phyloP scores from a whole-genome alignment of 1,140 invertebrate genomes.

The Batillaria attramentaria region DNA sequence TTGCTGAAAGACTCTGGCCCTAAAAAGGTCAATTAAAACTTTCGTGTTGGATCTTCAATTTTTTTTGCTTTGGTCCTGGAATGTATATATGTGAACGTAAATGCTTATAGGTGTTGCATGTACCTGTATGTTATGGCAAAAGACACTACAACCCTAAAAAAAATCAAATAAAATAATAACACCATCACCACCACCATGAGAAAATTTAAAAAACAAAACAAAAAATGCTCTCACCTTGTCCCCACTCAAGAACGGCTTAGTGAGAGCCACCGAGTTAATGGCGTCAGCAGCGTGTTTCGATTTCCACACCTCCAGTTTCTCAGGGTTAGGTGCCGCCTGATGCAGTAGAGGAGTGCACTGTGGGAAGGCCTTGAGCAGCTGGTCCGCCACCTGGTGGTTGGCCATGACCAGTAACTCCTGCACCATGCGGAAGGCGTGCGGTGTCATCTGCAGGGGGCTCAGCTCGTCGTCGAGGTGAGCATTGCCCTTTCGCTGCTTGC shows the following conservation, averaged over 20 bases:
- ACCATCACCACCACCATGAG: background rate
- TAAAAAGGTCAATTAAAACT: too few relatives aligned
- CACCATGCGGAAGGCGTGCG: conserved; percentile 47
- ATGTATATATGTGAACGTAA: too few relatives aligned
- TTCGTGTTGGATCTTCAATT: too few relatives aligned
- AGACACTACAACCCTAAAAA: background rate
- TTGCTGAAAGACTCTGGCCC: too few relatives aligned
- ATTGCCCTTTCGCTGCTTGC: conserved; percentile 58
- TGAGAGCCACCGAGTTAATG: conserved; percentile 61
- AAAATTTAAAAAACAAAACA: conserved; percentile 6
- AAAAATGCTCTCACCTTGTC: conserved; percentile 37
- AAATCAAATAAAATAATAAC: background rate
- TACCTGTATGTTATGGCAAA: background rate
- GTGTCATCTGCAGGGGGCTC: conserved; percentile 35
- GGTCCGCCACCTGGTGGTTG: conserved; percentile 58
- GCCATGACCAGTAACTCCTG: conserved; percentile 60
- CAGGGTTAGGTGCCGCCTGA: conserved; percentile 49
- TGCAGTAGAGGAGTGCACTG: conserved; percentile 53
- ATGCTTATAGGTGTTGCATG: too few relatives aligned
- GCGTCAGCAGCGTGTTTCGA: conserved; percentile 54
- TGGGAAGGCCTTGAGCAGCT: conserved; percentile 51
- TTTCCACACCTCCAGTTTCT: conserved; percentile 55
- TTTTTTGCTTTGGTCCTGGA: too few relatives aligned
- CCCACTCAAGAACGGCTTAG: conserved; percentile 56
- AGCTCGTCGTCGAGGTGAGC: conserved; percentile 50